A percentile compares a stretch with the other conserved stretches of the same genome.
Conservation (phyloP, 2,888 invertebrate species). For the Anthophora plumipes region DNA sequence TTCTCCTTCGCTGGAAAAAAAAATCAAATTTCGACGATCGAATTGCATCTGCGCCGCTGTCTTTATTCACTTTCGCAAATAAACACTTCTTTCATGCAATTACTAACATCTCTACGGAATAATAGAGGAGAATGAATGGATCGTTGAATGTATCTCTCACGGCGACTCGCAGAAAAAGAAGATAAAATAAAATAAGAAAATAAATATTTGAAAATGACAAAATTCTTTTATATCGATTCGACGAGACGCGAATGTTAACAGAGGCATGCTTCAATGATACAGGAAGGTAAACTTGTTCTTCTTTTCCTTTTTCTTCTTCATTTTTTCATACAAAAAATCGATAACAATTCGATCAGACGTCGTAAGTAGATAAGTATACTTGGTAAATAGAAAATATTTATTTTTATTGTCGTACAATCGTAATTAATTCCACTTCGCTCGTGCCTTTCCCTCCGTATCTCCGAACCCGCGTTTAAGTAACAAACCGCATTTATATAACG, state of each 20-base stretch:
- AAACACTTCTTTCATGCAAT: conserved; percentile 19
- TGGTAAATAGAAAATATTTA: conserved; percentile 46
- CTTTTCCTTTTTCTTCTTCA: too few species aligned
- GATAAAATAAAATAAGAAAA: background rate
- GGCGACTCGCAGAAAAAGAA: background rate
- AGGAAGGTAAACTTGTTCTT: too few species aligned
- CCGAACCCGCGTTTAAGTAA: background rate
- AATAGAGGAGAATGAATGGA: too few species aligned
- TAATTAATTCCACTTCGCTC: background rate
- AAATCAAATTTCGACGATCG: background rate
- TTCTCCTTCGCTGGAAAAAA: background rate
- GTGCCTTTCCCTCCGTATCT: background rate
- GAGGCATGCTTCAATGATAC: background rate
- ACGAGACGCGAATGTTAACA: background rate
- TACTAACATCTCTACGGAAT: conserved; percentile 4
- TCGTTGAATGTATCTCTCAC: too few species aligned
- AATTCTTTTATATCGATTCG: background rate
- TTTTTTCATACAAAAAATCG: background rate
- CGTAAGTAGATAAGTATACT: background rate
- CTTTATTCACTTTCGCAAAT: background rate
- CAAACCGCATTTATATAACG: background rate
- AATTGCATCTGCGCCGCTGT: too few species aligned
- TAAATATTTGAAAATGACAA: background rate
- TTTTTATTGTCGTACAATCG: conserved; percentile 31
- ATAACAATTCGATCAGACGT: conserved; percentile 3